Percentiles rank a stretch among this genome's conserved stretches.
phyloP scores from a whole-genome alignment of 53 echinoderm and acorn worm species.

The Echinometra lucunter region DNA sequence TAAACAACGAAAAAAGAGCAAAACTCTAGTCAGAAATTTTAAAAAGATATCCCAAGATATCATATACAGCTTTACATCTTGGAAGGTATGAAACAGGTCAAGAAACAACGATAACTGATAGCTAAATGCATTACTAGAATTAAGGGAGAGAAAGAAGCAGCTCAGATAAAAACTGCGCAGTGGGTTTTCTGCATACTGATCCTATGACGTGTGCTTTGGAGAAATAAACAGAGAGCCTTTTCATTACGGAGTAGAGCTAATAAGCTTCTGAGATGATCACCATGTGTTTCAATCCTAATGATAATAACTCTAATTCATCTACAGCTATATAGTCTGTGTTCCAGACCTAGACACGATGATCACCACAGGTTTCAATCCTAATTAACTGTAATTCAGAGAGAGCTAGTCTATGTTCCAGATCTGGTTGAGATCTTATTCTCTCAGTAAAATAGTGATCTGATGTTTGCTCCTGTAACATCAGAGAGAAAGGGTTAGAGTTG shows the following conservation, averaged over 20 bases:
- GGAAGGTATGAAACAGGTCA: neutral
- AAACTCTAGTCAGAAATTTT: neutral
- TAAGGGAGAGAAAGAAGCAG: neutral
- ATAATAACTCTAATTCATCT: neutral
- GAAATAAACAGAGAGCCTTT: constrained; percentile 14
- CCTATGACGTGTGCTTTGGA: neutral
- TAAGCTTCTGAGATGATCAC: neutral
- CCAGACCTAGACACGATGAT: neutral
- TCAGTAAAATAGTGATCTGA: too few species aligned
- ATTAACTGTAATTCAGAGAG: too few species aligned
- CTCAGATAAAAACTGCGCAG: neutral
- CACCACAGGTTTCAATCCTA: too few species aligned
- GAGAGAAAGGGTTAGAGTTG: too few species aligned
- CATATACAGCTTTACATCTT: neutral
- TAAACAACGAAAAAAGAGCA: too few species aligned
- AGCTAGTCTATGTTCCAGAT: too few species aligned
- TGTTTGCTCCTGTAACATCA: too few species aligned
- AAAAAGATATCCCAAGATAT: neutral
- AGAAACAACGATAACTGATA: neutral
- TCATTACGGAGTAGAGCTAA: neutral
- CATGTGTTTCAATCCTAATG: constrained; percentile 21
- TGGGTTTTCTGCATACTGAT: neutral
- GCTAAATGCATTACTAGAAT: neutral
- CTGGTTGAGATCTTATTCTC: too few species aligned
- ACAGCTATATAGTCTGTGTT: neutral